A percentile compares a stretch with the other conserved stretches of the same genome.
Conservation (phyloP, 2,888 invertebrate species). For the Drosophila peninsularis region DNA sequence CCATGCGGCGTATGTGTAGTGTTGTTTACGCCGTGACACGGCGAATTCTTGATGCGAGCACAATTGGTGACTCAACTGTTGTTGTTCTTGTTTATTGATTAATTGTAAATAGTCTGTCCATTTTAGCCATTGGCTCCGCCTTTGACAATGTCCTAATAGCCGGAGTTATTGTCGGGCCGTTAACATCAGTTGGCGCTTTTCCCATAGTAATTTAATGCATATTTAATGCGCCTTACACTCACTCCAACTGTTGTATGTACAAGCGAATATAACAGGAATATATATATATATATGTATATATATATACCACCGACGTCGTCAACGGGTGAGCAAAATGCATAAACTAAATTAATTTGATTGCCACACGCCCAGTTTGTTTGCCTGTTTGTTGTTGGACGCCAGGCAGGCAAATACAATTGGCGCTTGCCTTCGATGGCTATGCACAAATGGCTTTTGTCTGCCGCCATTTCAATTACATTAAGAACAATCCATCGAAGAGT, state of each 20-base stretch:
- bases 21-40: conserved; percentile 45
- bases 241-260: conserved; percentile 19
- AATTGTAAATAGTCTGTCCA: conserved; percentile 39
- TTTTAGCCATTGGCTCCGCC: conserved; percentile 23
- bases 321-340: conserved; percentile 45
- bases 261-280: conserved; percentile 9
- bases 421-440: conserved; percentile 40
- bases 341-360: conserved; percentile 68
- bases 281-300: not conserved
- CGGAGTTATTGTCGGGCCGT: conserved; percentile 42
- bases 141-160: conserved; percentile 38
- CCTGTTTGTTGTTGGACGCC: conserved; percentile 8
- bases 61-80: conserved; percentile 41
- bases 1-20: conserved; percentile 51
- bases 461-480: conserved; percentile 60
- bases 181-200: conserved; percentile 60
- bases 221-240: conserved; percentile 60
- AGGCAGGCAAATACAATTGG: conserved; percentile 41
- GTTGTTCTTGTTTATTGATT: conserved; percentile 47
- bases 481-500: conserved; percentile 19
- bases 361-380: conserved; percentile 31
- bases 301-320: not conserved
- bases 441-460: conserved; percentile 27
- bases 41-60: conserved; percentile 38
- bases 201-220: conserved; percentile 67